phyloP scores from a whole-genome alignment of 2,797 vertebrate species.

The Triplophysa bombifrons region DNA sequence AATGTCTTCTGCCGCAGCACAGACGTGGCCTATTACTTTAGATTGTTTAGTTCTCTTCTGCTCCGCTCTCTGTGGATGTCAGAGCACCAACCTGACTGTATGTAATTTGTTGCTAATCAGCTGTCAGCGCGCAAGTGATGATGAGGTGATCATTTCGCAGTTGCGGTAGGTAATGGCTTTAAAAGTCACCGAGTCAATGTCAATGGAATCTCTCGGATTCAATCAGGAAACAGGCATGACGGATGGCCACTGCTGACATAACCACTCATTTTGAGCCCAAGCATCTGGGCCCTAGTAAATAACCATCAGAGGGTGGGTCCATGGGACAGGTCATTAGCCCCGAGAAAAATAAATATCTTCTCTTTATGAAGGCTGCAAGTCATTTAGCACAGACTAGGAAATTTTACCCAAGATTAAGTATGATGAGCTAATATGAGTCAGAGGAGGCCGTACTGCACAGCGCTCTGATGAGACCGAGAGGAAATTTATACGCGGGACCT shows the following conservation, averaged over 20 bases:
- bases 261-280: conserved; percentile 99
- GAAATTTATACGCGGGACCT: conserved; percentile 89
- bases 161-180: conserved; percentile 95
- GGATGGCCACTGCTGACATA: conserved; percentile 97
- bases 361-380: conserved; percentile 97
- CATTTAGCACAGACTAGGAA: conserved; percentile 99
- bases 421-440: conserved; percentile 99
- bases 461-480: conserved; percentile 85
- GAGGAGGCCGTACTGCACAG: conserved; percentile 84
- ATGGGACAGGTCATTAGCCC: conserved; percentile 99
- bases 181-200: conserved; percentile 99
- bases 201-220: conserved; percentile 98
- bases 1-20: conserved; percentile 34
- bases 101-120: conserved; percentile 99
- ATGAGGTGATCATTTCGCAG: conserved; percentile 89
- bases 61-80: conserved; percentile 65
- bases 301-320: conserved; percentile 99
- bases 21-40: conserved; percentile 62
- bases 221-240: conserved; percentile 92
- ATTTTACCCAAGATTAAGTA: conserved; percentile 99
- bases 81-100: conserved; percentile 84
- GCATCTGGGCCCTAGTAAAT: conserved; percentile 99
- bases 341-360: conserved; percentile 99
- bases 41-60: conserved; percentile 42
- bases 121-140: conserved; percentile 90